phyloP scores from a whole-genome alignment of 2,888 invertebrate species.

The Coenonympha arcania region DNA sequence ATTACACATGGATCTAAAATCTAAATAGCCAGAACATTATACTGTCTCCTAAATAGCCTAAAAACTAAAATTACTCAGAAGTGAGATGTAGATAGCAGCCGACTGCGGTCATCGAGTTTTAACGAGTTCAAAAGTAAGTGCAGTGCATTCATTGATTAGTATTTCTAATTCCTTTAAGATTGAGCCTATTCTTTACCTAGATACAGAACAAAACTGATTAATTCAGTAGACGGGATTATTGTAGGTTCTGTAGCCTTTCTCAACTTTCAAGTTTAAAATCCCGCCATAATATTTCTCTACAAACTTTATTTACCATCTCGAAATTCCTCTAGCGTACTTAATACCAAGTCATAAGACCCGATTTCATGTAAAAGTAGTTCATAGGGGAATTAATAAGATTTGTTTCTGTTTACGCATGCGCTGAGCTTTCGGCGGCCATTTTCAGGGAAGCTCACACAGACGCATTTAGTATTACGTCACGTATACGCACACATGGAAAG shows the following conservation, averaged over 20 bases:
- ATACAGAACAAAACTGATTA: too few relatives aligned
- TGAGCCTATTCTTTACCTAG: too few relatives aligned
- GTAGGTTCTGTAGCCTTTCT: constrained; percentile 47
- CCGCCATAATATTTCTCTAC: constrained; percentile 42
- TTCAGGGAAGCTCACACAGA: constrained; percentile 55
- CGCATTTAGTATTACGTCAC: constrained; percentile 22
- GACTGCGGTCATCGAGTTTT: too few relatives aligned
- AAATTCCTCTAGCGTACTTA: constrained; percentile 23
- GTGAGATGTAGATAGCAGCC: too few relatives aligned
- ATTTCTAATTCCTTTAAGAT: too few relatives aligned
- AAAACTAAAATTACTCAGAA: too few relatives aligned
- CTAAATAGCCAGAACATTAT: too few relatives aligned
- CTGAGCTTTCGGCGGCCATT: constrained; percentile 55
- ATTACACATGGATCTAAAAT: too few relatives aligned
- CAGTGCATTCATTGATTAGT: too few relatives aligned
- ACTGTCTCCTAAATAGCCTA: too few relatives aligned
- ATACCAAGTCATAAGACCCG: constrained; percentile 10
- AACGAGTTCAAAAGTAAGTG: too few relatives aligned
- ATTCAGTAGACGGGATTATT: too few relatives aligned
- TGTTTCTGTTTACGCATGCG: constrained; percentile 49
- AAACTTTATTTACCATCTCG: constrained; percentile 9
- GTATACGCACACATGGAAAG: constrained; percentile 33
- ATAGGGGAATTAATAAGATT: constrained; percentile 9
- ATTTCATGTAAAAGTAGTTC: constrained; percentile 14
- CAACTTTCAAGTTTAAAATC: constrained; percentile 65